A percentile compares a stretch with the other conserved stretches of the same genome.
Conservation (phyloP, 2,797 vertebrate genomes). For the Channallabes apus region DNA sequence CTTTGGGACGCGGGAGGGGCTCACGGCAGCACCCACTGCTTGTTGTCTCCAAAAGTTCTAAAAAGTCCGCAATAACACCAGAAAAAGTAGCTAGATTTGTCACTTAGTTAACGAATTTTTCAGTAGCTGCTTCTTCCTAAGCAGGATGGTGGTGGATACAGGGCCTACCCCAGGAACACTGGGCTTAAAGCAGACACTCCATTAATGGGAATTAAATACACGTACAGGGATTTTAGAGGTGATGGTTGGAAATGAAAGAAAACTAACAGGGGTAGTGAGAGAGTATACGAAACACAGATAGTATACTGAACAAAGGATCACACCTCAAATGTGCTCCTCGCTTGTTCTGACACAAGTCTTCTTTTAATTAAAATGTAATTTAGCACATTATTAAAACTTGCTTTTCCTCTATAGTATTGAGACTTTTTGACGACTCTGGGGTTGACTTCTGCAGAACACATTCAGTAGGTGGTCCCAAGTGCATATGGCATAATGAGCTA, state of each 20-base stretch:
- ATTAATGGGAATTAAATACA: neutral
- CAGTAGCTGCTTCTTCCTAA: neutral
- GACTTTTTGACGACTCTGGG: neutral
- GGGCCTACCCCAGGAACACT: neutral
- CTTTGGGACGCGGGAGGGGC: too few relatives aligned
- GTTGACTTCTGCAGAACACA: neutral
- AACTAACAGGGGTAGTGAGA: neutral
- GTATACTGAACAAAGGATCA: too few relatives aligned
- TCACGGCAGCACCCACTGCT: too few relatives aligned
- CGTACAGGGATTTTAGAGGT: neutral
- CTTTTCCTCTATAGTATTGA: neutral
- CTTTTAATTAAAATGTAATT: neutral
- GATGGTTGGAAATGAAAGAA: neutral
- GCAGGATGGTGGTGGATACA: neutral
- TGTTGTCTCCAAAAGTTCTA: too few relatives aligned
- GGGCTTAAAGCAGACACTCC: neutral
- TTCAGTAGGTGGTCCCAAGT: slow-evolving; percentile 13
- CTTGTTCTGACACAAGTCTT: neutral
- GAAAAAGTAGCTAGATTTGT: too few relatives aligned
- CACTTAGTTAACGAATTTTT: neutral
- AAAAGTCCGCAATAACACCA: too few relatives aligned
- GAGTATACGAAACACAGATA: too few relatives aligned
- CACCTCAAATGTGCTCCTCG: neutral
- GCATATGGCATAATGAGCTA: neutral
- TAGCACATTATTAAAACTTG: neutral